Percentiles rank a stretch among this genome's conserved stretches.
Evolutionary conservation across 2,797 vertebrate species (phyloP).

Genomic region (Siniperca obscura): DNA sequence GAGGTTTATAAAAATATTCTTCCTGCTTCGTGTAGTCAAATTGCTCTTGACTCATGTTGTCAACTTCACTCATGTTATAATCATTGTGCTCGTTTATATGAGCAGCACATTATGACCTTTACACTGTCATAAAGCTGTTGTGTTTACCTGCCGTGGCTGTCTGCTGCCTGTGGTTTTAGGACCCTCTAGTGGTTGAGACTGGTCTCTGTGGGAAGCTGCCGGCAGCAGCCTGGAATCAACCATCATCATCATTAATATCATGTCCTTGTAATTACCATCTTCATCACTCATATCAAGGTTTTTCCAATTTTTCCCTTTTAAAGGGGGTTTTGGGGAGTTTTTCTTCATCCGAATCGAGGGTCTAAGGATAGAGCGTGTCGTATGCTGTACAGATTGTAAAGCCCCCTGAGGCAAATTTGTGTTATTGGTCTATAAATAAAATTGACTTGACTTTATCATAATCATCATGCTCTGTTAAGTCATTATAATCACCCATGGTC

Average conservation of each 20-base stretch:
- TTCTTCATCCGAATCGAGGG: no score
- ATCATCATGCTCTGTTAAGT: neutral
- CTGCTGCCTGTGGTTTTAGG: slow-evolving; percentile 51
- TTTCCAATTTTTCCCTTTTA: no score
- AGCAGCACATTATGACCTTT: slow-evolving; percentile 14
- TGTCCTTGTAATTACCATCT: neutral
- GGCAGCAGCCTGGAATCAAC: slow-evolving; percentile 64
- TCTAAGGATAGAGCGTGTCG: no score
- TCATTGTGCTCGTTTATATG: neutral
- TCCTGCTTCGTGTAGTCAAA: neutral
- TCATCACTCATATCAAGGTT: neutral
- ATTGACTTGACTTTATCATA: neutral
- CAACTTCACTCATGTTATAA: neutral
- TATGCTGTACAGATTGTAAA: no score
- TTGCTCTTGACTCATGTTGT: neutral
- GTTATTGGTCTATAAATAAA: neutral
- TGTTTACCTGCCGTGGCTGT: slow-evolving; percentile 67
- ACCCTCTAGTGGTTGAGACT: slow-evolving; percentile 64
- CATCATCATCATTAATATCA: neutral
- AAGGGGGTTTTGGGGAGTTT: no score
- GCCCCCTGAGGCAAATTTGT: neutral
- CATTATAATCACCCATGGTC: neutral
- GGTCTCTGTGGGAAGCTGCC: slow-evolving; percentile 43
- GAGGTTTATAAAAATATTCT: neutral
- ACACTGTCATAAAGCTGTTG: slow-evolving; percentile 13